Evolutionary conservation across 2,797 vertebrate species (phyloP), one percentile per base, ranked within the genome.

Genomic region (Choloepus didactylus): DNA sequence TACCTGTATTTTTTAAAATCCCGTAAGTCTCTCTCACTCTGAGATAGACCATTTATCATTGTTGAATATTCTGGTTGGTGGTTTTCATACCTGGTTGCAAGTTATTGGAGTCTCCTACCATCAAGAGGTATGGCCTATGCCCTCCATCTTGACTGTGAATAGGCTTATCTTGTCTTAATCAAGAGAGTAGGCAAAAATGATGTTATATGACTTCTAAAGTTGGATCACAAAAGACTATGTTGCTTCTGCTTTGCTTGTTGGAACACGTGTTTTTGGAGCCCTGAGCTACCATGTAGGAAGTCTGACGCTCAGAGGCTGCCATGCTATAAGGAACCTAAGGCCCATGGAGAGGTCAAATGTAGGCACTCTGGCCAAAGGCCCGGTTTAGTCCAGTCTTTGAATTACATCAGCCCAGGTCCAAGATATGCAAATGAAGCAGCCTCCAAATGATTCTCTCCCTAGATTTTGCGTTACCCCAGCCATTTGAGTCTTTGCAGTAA

Each of bases 281-380:
- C 59, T 60, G 29, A 38, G 27, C 41, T 93, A n/a, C 38, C 19
- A 23, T 1, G 7, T 56, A 46, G 82, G 66, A 83, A 35, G 12
- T 64, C 5, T 27, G 18, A 35, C 19, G 18, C n/a, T 60, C 44
- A 69, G 38, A 82, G 79, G 62, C 11, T 44, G 23, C 41, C 7
- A 3, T 76, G 86, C 19, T 38, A 16, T 75, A 62, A 85, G 62
- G 41, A 6, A 2, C 8, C 51, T 31, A 38, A 18, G 19, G 2
- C 31, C 5, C 1, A 5, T 18, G 2, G 2, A n/a, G 23, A 62
- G 6, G 21, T 56, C 9, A 0, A 1, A 9, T 54, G 5, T 6
- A 51, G 64, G 21, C 25, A 6, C 21, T 80, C 38, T 70, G 44
- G 23, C 59, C 35, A n/a, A 9, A 10, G 59, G 25, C 14, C 31